Evolutionary conservation across 2,888 invertebrate genomes (phyloP).

Genomic region (Eupithecia centaureata): DNA sequence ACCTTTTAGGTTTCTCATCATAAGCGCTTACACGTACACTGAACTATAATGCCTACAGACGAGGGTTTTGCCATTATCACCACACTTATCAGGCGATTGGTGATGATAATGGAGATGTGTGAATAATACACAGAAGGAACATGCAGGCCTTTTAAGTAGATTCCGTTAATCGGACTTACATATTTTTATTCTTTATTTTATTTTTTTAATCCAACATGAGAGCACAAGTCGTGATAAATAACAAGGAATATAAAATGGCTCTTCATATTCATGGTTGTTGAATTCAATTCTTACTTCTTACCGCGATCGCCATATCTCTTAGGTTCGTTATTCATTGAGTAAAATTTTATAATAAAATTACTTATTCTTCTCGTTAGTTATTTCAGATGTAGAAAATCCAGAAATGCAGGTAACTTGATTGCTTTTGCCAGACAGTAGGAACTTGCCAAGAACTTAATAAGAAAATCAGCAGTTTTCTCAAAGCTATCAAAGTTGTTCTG

Average conservation of each 20-base stretch:
- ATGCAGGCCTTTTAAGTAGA: no score
- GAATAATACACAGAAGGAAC: neutral
- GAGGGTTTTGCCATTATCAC: neutral
- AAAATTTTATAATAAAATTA: neutral
- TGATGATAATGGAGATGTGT: neutral
- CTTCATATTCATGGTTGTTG: no score
- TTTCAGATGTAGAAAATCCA: neutral
- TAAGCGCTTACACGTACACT: no score
- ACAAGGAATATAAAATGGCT: no score
- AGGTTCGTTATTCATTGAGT: neutral
- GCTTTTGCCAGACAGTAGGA: neutral
- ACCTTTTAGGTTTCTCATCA: neutral
- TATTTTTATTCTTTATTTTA: no score
- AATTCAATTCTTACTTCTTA: neutral
- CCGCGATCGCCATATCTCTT: neutral
- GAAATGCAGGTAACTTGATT: neutral
- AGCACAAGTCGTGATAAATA: no score
- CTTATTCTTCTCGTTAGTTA: neutral
- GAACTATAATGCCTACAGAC: neutral
- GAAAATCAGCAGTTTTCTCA: constrained; percentile 11
- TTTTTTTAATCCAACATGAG: no score
- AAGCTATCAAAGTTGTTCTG: constrained; percentile 7
- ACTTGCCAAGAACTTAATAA: constrained; percentile 9
- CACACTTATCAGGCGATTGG: neutral
- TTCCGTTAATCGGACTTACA: no score